These are phyloP conservation scores for Tor tambroides DNA, from an alignment of 2,113 vertebrate genomes.

Conservation along the genomic window DNA sequence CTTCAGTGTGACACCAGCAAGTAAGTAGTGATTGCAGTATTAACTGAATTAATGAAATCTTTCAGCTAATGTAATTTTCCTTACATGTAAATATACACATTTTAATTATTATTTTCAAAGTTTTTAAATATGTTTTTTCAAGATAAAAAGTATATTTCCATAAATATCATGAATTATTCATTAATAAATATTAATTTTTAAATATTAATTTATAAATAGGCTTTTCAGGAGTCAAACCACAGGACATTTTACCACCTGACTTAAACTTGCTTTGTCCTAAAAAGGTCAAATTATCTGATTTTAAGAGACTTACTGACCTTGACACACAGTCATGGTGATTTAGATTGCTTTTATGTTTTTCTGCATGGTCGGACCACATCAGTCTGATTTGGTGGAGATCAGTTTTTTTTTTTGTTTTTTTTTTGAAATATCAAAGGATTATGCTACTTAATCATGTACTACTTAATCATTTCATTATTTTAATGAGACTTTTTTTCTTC, in stretches of 20 bases:
- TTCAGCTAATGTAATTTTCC: background rate
- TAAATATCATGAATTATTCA: too few relatives aligned
- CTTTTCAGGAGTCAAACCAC: background rate
- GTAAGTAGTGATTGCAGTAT: slow-evolving; percentile 5
- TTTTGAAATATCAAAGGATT: too few relatives aligned
- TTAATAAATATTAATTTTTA: too few relatives aligned
- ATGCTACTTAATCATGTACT: background rate
- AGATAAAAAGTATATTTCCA: too few relatives aligned
- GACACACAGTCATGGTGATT: too few relatives aligned
- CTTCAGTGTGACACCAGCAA: slow-evolving; percentile 11
- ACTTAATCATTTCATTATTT: background rate
- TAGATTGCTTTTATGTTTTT: background rate
- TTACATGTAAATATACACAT: background rate
- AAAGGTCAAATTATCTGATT: background rate
- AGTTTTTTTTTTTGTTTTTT: too few relatives aligned
- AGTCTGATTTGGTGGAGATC: too few relatives aligned
- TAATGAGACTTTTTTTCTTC: background rate
- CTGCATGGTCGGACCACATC: background rate
- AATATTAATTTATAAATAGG: too few relatives aligned
- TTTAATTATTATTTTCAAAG: background rate
- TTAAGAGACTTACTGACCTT: background rate
- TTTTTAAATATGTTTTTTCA: too few relatives aligned
- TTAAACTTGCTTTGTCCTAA: background rate
- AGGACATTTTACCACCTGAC: background rate
- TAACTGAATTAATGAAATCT: background rate